A percentile compares a stretch with the other conserved stretches of the same genome.
phyloP scores from a whole-genome alignment of 1,140 invertebrate species.

The Caenorhabditis brenneri region DNA sequence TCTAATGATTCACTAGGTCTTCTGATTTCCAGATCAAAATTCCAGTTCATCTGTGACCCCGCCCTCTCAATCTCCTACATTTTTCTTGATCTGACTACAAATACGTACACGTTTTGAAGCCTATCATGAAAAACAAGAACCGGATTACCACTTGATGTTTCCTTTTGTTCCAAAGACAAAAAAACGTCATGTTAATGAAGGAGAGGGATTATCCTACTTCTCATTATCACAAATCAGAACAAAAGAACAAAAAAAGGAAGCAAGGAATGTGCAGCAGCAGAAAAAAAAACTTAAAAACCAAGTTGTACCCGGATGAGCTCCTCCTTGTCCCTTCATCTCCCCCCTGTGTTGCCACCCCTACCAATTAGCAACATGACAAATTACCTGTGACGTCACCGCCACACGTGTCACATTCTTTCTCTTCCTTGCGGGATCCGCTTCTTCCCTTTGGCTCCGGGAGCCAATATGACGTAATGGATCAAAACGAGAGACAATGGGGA shows the following conservation, averaged over 20 bases:
- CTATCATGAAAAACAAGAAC: background rate
- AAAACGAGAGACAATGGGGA: background rate
- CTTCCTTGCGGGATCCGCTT: background rate
- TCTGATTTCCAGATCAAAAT: background rate
- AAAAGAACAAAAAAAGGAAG: background rate
- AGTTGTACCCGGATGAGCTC: background rate
- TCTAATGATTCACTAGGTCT: background rate
- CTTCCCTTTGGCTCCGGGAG: background rate
- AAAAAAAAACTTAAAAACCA: background rate
- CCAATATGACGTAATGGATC: background rate
- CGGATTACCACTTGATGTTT: slow-evolving; percentile 16
- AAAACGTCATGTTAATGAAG: background rate
- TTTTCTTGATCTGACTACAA: background rate
- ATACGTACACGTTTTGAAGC: background rate
- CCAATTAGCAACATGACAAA: slow-evolving; percentile 40
- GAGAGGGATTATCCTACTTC: background rate
- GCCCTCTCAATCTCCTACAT: background rate
- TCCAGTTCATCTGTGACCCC: no score
- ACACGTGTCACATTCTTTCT: background rate
- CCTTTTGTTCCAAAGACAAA: background rate
- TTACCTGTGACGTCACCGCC: slow-evolving; percentile 22
- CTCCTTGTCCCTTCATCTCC: background rate
- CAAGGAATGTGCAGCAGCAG: background rate
- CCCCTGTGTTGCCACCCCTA: background rate
- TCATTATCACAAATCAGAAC: slow-evolving; percentile 28